These are phyloP conservation scores for Tubulanus polymorphus DNA, from an alignment of 2,888 invertebrate genomes.

Conservation along the genomic window DNA sequence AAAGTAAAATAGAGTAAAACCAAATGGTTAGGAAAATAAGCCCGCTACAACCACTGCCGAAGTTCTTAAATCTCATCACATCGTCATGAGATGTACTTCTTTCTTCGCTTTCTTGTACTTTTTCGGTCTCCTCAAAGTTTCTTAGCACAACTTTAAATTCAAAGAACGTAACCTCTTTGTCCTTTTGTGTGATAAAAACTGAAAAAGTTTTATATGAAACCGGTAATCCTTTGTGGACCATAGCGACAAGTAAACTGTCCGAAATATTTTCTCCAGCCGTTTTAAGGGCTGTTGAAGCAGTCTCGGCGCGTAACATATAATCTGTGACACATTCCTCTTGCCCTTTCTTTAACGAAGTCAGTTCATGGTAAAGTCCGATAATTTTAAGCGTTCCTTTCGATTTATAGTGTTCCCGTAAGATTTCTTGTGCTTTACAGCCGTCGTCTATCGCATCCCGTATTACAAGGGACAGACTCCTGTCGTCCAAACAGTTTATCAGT, in stretches of 20 bases:
- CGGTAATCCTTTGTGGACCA: constrained; percentile 17
- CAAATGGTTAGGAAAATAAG: too few species aligned
- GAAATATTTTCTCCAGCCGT: constrained; percentile 10
- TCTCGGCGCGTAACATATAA: constrained; percentile 17
- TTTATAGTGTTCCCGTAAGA: constrained; percentile 8
- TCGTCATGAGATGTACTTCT: too few species aligned
- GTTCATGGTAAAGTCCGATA: constrained; percentile 5
- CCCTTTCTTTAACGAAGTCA: constrained; percentile 6
- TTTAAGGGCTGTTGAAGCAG: constrained; percentile 5
- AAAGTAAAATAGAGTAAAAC: too few species aligned
- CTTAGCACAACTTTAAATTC: constrained; percentile 16
- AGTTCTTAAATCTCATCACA: too few species aligned
- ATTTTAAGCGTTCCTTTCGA: constrained; percentile 6
- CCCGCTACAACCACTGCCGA: too few species aligned
- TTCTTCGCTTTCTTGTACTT: neutral
- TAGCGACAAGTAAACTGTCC: constrained; percentile 15
- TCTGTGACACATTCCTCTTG: constrained; percentile 13
- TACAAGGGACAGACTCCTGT: constrained; percentile 11
- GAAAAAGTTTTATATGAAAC: constrained; percentile 9
- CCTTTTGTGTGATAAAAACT: constrained; percentile 9
- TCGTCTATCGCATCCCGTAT: constrained; percentile 18
- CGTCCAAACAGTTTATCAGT: constrained; percentile 17
- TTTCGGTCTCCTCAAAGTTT: constrained; percentile 8
- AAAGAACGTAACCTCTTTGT: constrained; percentile 4
- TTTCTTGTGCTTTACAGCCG: constrained; percentile 13